Conservation (phyloP, 2,797 vertebrate species). For the Hapalemur alaotrensis region DNA sequence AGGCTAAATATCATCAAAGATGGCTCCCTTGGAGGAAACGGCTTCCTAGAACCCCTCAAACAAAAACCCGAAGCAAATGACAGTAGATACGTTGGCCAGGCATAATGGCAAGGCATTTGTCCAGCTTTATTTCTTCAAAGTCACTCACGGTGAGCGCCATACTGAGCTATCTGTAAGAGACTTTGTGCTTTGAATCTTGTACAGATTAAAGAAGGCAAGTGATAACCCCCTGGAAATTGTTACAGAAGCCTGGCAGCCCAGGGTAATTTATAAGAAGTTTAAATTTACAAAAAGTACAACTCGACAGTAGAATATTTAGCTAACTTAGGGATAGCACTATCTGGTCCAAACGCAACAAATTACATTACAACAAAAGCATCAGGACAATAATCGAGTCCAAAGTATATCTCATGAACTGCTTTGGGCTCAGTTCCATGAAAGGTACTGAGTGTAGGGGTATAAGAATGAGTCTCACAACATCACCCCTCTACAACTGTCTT, state of each 20-base stretch:
- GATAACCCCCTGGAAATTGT: background rate
- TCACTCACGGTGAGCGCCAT: background rate
- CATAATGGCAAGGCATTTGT: background rate
- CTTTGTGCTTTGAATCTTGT: background rate
- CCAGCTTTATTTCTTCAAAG: conserved; percentile 24
- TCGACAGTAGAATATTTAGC: background rate
- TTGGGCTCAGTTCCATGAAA: background rate
- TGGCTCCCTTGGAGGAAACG: background rate
- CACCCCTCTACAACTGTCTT: background rate
- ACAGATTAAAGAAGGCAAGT: conserved; percentile 13
- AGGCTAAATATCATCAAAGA: background rate
- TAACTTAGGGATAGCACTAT: background rate
- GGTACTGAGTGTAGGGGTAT: background rate
- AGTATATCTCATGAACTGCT: background rate
- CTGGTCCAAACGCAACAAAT: background rate
- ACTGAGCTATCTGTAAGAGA: background rate
- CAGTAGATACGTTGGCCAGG: background rate
- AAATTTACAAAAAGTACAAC: background rate
- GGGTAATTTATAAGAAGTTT: background rate
- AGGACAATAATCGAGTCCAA: background rate
- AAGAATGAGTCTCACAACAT: background rate
- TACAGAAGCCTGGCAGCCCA: background rate
- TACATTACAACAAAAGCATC: background rate
- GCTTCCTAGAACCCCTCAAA: background rate
- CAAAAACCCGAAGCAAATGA: background rate